phyloP scores from a whole-genome alignment of 1,140 invertebrate genomes.

The Adoxophyes honmai region DNA sequence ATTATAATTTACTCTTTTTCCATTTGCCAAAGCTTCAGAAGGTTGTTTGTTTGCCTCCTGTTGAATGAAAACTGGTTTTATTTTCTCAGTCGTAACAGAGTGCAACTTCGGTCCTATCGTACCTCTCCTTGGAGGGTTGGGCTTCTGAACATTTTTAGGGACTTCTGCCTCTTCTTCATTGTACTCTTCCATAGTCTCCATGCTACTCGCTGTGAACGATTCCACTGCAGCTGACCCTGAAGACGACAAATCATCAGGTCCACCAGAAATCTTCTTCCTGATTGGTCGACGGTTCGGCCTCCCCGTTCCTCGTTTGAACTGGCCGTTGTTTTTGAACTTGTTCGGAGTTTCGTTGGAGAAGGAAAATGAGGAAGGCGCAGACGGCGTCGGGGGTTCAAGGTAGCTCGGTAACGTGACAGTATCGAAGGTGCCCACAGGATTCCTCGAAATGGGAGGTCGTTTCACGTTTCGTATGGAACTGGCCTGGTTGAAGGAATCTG shows the following conservation, averaged over 20 bases:
- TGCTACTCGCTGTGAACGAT: constrained; percentile 41
- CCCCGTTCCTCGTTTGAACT: constrained; percentile 55
- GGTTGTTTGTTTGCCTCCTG: constrained; percentile 31
- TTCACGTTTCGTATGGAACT: constrained; percentile 60
- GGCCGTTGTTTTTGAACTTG: constrained; percentile 49
- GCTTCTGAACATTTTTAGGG: constrained; percentile 20
- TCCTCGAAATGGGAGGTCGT: constrained; percentile 47
- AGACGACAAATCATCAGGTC: constrained; percentile 56
- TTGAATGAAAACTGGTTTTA: constrained; percentile 30
- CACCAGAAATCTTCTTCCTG: constrained; percentile 64
- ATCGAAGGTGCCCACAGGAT: constrained; percentile 40
- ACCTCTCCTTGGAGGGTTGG: constrained; percentile 33
- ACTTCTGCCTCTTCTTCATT: constrained; percentile 48
- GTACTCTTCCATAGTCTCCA: constrained; percentile 56
- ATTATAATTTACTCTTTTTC: constrained; percentile 86
- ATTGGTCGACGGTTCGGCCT: constrained; percentile 61
- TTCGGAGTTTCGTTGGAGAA: constrained; percentile 48
- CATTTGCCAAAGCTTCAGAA: constrained; percentile 36
- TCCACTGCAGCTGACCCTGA: constrained; percentile 62
- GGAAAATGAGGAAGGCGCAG: constrained; percentile 44
- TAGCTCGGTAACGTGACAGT: constrained; percentile 63
- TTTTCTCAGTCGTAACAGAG: constrained; percentile 41
- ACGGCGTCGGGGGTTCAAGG: constrained; percentile 69
- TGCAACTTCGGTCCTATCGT: constrained; percentile 58
- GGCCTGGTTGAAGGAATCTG: constrained; percentile 65